These are phyloP conservation scores for Colinus virginianus DNA, from an alignment of 2,113 vertebrate genomes.

Conservation along the genomic window DNA sequence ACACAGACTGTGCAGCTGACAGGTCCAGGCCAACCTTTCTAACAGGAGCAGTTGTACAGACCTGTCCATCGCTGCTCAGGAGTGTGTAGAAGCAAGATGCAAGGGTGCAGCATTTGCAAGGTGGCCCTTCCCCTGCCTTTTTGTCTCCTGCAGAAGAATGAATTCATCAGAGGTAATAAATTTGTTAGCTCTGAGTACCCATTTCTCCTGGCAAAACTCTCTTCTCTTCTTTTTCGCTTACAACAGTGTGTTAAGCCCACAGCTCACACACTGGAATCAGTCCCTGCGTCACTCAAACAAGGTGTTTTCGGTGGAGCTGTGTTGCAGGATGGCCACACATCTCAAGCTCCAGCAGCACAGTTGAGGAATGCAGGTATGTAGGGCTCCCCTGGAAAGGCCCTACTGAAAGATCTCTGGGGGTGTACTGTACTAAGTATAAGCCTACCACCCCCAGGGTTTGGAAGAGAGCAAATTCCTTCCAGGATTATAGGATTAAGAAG, in stretches of 20 bases:
- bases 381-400: constrained; percentile 39
- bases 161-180: neutral
- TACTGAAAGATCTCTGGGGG: constrained; percentile 62
- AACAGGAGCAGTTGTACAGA: neutral
- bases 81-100: neutral
- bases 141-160: neutral
- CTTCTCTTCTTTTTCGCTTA: neutral
- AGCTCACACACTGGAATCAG: neutral
- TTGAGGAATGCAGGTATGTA: constrained; percentile 37
- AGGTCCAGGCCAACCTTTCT: neutral
- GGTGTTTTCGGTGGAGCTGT: neutral
- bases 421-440: constrained; percentile 70
- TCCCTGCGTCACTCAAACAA: neutral
- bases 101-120: neutral
- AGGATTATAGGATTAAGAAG: constrained; percentile 90
- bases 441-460: constrained; percentile 75
- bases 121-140: neutral
- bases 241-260: accelerated
- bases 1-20: neutral
- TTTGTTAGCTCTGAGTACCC: accelerated
- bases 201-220: neutral
- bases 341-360: neutral
- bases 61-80: neutral
- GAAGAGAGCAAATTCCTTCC: constrained; percentile 85
- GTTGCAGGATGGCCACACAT: neutral